phyloP scores from a whole-genome alignment of 2,888 invertebrate genomes.

The Dasypolia templi region DNA sequence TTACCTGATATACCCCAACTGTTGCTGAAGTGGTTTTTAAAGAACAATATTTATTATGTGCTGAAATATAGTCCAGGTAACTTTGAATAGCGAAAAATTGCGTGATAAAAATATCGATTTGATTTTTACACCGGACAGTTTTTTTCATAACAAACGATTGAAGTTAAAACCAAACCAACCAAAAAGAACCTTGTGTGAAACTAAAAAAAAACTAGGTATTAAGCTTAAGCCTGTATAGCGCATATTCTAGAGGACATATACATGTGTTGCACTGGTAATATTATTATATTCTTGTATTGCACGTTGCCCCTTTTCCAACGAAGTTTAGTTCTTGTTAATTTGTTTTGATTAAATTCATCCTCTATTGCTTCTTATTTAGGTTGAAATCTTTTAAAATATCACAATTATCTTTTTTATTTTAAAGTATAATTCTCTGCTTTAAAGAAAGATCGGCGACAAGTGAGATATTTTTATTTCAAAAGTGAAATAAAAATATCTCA shows the following conservation, averaged over 20 bases:
- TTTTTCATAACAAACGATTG: background rate
- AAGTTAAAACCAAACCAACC: background rate
- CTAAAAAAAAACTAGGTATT: too few relatives aligned
- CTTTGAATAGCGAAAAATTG: background rate
- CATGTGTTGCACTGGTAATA: too few relatives aligned
- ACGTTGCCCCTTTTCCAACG: background rate
- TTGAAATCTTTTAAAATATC: background rate
- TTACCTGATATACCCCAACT: slow-evolving; percentile 21
- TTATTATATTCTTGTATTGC: background rate
- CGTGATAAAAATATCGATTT: slow-evolving; percentile 7
- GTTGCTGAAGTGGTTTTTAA: slow-evolving; percentile 30
- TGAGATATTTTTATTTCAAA: too few relatives aligned
- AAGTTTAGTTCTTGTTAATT: background rate
- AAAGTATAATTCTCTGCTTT: too few relatives aligned
- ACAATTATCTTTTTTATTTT: background rate
- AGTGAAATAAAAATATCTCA: background rate
- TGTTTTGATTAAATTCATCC: background rate
- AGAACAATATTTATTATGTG: slow-evolving; percentile 30
- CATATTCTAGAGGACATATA: too few relatives aligned
- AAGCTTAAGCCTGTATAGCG: too few relatives aligned
- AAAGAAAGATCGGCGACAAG: too few relatives aligned
- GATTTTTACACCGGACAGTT: background rate
- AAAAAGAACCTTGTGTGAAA: background rate
- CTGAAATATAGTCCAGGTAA: slow-evolving; percentile 30
- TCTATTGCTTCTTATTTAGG: background rate